Evolutionary conservation across 1,140 invertebrate genomes (phyloP).

Genomic region (Notospermus geniculatus): DNA sequence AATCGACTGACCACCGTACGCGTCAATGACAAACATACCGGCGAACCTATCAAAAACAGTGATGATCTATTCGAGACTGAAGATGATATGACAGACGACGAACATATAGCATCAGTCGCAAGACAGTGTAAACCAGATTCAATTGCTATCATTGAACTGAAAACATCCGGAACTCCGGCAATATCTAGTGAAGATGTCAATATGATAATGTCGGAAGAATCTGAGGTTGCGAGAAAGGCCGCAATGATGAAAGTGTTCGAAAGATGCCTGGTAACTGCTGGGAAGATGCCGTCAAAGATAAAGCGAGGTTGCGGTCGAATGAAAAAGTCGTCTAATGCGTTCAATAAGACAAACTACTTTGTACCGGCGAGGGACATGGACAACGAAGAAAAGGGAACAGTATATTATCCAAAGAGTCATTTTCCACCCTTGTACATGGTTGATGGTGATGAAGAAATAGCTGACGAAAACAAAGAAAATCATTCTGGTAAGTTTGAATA

Average conservation of each 20-base stretch:
- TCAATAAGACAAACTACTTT: background rate
- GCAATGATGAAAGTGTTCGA: background rate
- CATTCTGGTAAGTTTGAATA: too few species aligned
- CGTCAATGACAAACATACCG: background rate
- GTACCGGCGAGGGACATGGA: background rate
- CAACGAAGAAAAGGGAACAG: background rate
- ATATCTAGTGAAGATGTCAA: background rate
- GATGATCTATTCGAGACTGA: background rate
- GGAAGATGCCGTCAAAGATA: background rate
- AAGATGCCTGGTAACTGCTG: background rate
- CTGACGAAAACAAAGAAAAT: too few species aligned
- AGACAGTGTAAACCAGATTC: background rate
- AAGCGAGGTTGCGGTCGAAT: background rate
- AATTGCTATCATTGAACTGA: constrained; percentile 1
- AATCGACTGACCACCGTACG: background rate
- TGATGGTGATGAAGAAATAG: too few species aligned
- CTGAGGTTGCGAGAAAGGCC: background rate
- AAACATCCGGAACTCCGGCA: background rate
- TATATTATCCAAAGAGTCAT: background rate
- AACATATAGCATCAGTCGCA: background rate
- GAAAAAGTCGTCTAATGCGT: too few species aligned
- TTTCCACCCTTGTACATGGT: background rate
- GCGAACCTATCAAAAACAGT: background rate
- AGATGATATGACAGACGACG: background rate
- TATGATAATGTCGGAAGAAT: background rate